Percentiles rank a stretch among this genome's conserved stretches.
phyloP scores from a whole-genome alignment of 2,888 invertebrate genomes.

The Alloplasta piceator region DNA sequence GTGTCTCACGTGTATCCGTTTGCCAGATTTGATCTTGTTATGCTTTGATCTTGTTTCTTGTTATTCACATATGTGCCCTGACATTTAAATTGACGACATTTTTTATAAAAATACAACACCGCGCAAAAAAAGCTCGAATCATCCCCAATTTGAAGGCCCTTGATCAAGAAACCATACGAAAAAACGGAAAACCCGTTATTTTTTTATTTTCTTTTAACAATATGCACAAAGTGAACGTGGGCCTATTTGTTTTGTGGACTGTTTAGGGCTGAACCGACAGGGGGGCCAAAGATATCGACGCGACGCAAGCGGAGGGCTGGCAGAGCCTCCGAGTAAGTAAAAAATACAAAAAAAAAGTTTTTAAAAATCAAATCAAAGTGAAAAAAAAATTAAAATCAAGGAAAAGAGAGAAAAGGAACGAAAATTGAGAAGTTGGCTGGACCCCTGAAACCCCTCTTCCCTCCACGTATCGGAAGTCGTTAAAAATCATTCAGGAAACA shows the following conservation, averaged over 20 bases:
- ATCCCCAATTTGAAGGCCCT: conserved; percentile 40
- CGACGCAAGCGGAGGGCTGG: conserved; percentile 84
- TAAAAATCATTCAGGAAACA: conserved; percentile 41
- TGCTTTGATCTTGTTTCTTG: conserved; percentile 46
- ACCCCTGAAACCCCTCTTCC: conserved; percentile 13
- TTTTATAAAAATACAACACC: not conserved
- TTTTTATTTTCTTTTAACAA: conserved; percentile 53
- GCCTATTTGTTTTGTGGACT: conserved; percentile 83
- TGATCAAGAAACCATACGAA: conserved; percentile 55
- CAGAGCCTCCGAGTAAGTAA: conserved; percentile 84
- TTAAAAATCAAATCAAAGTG: conserved; percentile 69
- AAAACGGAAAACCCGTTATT: conserved; percentile 50
- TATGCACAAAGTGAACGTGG: conserved; percentile 79
- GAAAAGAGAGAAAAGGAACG: conserved; percentile 54
- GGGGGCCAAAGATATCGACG: conserved; percentile 86
- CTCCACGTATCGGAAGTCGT: conserved; percentile 38
- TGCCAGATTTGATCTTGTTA: conserved; percentile 55
- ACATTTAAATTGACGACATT: not conserved
- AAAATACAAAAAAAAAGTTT: conserved; percentile 65
- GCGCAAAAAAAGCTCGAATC: conserved; percentile 5
- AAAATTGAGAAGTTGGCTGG: conserved; percentile 1
- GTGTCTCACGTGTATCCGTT: conserved; percentile 30
- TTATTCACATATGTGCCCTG: conserved; percentile 10
- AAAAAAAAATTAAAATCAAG: conserved; percentile 66
- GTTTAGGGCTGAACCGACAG: conserved; percentile 87